These are phyloP conservation scores for Neotoma lepida DNA, from an alignment of 2,113 vertebrate species.

Conservation along the genomic window DNA sequence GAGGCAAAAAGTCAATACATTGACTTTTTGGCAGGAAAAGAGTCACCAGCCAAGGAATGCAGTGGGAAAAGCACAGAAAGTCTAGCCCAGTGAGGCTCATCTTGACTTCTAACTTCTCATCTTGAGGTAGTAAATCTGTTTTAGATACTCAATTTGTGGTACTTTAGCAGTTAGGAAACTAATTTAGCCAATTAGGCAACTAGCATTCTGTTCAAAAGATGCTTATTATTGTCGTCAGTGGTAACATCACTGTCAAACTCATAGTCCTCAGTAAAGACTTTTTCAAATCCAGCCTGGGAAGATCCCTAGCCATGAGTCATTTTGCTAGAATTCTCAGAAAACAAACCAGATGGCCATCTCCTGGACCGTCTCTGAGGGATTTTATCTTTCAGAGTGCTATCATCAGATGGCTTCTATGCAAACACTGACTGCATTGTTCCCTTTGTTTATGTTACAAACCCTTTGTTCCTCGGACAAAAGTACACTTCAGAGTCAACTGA, in stretches of 20 bases:
- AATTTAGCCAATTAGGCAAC: slow-evolving; percentile 10
- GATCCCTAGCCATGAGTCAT: not conserved
- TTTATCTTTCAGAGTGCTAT: not conserved
- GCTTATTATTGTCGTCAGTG: not conserved
- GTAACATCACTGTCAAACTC: not conserved
- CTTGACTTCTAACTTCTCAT: not conserved
- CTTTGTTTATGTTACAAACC: slow-evolving; percentile 33
- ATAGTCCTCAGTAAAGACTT: not conserved
- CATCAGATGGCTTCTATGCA: not conserved
- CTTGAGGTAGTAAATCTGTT: not conserved
- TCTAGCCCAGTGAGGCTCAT: not conserved
- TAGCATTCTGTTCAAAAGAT: not conserved
- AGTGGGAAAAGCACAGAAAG: not conserved
- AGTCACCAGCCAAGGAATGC: not conserved
- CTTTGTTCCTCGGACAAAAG: slow-evolving; percentile 48
- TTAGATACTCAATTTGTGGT: not conserved
- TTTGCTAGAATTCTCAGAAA: slow-evolving; percentile 38
- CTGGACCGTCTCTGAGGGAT: not conserved
- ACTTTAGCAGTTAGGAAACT: not conserved
- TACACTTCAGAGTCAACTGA: slow-evolving; percentile 31
- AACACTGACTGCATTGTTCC: slow-evolving; percentile 20
- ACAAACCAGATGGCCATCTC: slow-evolving; percentile 39
- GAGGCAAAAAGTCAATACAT: not conserved
- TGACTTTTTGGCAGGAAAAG: not conserved
- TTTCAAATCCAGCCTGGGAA: slow-evolving; percentile 3